A percentile compares a stretch with the other conserved stretches of the same genome.
These are phyloP conservation scores for Zaprionus africanus DNA, from an alignment of 1,140 invertebrate genomes.

Conservation along the genomic window DNA sequence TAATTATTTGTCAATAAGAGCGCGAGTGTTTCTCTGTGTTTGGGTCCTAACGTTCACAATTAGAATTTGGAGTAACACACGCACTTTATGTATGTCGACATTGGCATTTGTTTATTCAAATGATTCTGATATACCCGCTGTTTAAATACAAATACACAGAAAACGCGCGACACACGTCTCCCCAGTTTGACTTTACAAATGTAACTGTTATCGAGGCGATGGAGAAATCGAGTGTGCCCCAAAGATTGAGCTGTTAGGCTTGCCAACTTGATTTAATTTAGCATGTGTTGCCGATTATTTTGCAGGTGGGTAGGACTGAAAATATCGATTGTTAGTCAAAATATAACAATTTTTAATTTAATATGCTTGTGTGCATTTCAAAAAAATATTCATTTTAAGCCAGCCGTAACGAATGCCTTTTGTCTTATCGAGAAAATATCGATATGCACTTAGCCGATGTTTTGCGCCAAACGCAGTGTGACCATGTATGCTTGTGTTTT, in stretches of 20 bases:
- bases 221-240: slow-evolving; percentile 3
- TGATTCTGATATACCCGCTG: slow-evolving; percentile 16
- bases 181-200: slow-evolving; percentile 20
- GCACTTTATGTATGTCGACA: not conserved
- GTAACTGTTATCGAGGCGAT: slow-evolving; percentile 35
- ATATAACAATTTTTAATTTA: too few relatives aligned
- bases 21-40: slow-evolving; percentile 17
- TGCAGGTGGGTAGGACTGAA: not conserved
- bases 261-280: slow-evolving; percentile 2
- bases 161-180: not conserved
- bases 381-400: too few relatives aligned
- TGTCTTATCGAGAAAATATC: slow-evolving; percentile 2
- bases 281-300: not conserved
- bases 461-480: slow-evolving; percentile 8
- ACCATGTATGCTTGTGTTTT: not conserved
- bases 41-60: slow-evolving; percentile 18
- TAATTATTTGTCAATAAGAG: slow-evolving; percentile 61
- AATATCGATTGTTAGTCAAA: not conserved
- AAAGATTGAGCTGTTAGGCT: not conserved
- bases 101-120: slow-evolving; percentile 45
- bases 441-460: not conserved
- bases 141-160: slow-evolving; percentile 1
- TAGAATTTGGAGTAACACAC: slow-evolving; percentile 28
- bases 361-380: too few relatives aligned
- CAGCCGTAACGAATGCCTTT: not conserved